Evolutionary conservation across 1,140 invertebrate species (phyloP).

Genomic region (Diabrotica virgifera): DNA sequence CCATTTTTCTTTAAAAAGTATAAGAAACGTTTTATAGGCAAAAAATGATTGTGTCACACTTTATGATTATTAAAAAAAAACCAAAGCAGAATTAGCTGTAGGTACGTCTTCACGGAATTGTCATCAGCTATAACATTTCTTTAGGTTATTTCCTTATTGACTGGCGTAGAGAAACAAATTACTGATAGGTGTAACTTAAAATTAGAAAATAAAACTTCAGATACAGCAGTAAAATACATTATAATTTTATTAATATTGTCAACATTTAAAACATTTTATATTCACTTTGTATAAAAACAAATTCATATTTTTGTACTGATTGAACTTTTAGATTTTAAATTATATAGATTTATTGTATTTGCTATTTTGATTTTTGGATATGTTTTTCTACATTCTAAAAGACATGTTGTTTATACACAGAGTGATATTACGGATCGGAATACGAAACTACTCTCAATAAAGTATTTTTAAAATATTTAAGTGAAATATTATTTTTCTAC

Average conservation of each 20-base stretch:
- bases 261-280: constrained; percentile 24
- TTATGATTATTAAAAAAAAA: too few species aligned
- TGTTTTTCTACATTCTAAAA: constrained; percentile 26
- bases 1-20: too few species aligned
- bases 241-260: constrained; percentile 25
- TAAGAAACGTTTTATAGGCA: too few species aligned
- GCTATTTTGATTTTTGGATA: constrained; percentile 22
- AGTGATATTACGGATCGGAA: constrained; percentile 23
- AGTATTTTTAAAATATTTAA: neutral
- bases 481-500: neutral
- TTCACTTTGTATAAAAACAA: constrained; percentile 33
- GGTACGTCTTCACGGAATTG: too few species aligned
- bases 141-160: too few species aligned
- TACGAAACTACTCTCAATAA: neutral
- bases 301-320: constrained; percentile 25
- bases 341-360: constrained; percentile 4
- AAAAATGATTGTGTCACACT: too few species aligned
- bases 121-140: too few species aligned
- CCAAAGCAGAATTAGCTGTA: too few species aligned
- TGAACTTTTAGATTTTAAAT: constrained; percentile 2
- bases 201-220: too few species aligned
- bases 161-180: too few species aligned
- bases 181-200: too few species aligned
- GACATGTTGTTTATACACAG: constrained; percentile 26
- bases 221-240: neutral